A percentile compares a stretch with the other conserved stretches of the same genome.
Conservation (phyloP, 2,797 vertebrate genomes). For the Macropus fuliginosus region DNA sequence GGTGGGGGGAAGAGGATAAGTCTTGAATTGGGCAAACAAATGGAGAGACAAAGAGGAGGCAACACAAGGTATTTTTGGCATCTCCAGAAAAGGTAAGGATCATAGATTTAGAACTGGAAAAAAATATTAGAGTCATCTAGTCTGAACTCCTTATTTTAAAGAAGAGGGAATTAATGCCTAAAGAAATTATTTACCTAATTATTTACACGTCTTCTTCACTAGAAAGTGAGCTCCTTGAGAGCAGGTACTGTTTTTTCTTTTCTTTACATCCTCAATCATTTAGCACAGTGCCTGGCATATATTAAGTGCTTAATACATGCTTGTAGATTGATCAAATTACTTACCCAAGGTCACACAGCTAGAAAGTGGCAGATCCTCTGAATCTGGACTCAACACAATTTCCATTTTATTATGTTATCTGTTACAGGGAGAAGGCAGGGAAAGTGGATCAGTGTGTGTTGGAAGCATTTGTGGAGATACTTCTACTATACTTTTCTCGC, state of each 20-base stretch:
- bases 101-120: not conserved
- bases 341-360: not conserved
- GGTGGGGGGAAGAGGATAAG: not conserved
- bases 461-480: not conserved
- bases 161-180: not conserved
- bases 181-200: not conserved
- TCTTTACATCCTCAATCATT: not conserved
- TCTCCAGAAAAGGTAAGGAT: not conserved
- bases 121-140: not conserved
- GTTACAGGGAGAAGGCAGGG: not conserved
- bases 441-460: not conserved
- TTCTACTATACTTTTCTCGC: not conserved
- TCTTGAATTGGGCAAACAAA: not conserved
- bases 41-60: not conserved
- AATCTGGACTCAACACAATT: not conserved
- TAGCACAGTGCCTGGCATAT: not conserved
- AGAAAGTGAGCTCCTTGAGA: not conserved
- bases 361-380: not conserved
- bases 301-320: not conserved
- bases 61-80: not conserved
- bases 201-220: not conserved
- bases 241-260: not conserved
- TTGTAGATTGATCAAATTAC: not conserved
- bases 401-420: not conserved
- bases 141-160: not conserved